Percentiles rank a stretch among this genome's conserved stretches.
phyloP scores from a whole-genome alignment of 1,140 invertebrate species.

The Tachypleus tridentatus region DNA sequence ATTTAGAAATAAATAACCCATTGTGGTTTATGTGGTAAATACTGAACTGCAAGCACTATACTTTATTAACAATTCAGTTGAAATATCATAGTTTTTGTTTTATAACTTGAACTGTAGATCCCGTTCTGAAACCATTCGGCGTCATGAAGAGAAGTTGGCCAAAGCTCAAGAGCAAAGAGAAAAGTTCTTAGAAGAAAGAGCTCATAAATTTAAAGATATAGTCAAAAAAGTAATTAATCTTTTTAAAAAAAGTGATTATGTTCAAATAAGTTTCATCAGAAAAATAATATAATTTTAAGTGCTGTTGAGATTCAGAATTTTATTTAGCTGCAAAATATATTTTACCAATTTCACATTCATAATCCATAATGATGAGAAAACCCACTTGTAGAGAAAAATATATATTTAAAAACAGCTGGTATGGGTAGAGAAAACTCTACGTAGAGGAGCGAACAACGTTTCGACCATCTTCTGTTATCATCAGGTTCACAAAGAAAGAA shows the following conservation, averaged over 20 bases:
- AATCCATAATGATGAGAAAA: too few relatives aligned
- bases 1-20: too few relatives aligned
- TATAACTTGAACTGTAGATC: constrained; percentile 32
- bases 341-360: background rate
- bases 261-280: background rate
- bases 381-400: too few relatives aligned
- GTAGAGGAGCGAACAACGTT: too few relatives aligned
- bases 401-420: too few relatives aligned
- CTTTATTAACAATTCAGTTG: background rate
- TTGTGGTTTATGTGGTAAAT: too few relatives aligned
- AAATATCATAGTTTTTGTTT: background rate
- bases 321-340: background rate
- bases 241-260: background rate
- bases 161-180: constrained; percentile 53
- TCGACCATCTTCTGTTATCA: too few relatives aligned
- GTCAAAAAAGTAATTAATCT: constrained; percentile 53
- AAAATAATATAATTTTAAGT: too few relatives aligned
- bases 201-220: constrained; percentile 68
- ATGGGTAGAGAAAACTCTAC: too few relatives aligned
- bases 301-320: too few relatives aligned
- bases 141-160: constrained; percentile 60
- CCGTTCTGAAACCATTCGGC: constrained; percentile 49
- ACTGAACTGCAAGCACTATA: too few relatives aligned
- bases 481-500: too few relatives aligned
- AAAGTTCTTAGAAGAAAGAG: constrained; percentile 66